Evolutionary conservation across 2,797 vertebrate species (phyloP).

Genomic region (Enteromius unitaeniatus): DNA sequence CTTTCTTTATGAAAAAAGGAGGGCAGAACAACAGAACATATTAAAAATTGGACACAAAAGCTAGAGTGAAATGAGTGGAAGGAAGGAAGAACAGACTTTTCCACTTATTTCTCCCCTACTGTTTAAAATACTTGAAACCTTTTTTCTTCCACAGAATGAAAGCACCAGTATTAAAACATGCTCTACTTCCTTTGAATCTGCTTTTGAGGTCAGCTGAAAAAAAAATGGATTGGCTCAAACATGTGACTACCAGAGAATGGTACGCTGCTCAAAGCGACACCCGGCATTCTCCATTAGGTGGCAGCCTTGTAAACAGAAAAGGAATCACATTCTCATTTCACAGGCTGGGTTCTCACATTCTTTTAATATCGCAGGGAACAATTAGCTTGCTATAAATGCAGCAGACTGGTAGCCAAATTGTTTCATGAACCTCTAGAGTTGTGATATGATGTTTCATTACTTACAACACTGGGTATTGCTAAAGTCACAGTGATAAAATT

Average conservation of each 20-base stretch:
- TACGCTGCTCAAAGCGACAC: constrained; percentile 1
- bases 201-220: constrained; percentile 56
- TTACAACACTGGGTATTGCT: constrained; percentile 16
- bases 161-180: constrained; percentile 53
- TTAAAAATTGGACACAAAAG: constrained; percentile 28
- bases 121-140: constrained; percentile 39
- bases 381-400: constrained; percentile 27
- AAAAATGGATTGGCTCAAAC: constrained; percentile 47
- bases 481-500: constrained; percentile 32
- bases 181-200: constrained; percentile 55
- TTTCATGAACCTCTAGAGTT: constrained; percentile 47
- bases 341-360: not conserved
- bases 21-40: constrained; percentile 9
- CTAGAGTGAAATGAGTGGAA: not conserved
- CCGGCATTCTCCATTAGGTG: constrained; percentile 42
- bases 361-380: constrained; percentile 16
- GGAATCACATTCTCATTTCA: not conserved
- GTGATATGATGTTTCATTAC: constrained; percentile 32
- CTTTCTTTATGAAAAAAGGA: not conserved
- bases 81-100: not conserved
- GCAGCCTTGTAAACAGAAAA: constrained; percentile 49
- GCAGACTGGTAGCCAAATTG: constrained; percentile 31
- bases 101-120: constrained; percentile 29
- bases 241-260: constrained; percentile 43
- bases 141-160: constrained; percentile 29